Base-by-base conservation (phyloP, 2,888 invertebrate species). In the Orchesella flavescens region DNA sequence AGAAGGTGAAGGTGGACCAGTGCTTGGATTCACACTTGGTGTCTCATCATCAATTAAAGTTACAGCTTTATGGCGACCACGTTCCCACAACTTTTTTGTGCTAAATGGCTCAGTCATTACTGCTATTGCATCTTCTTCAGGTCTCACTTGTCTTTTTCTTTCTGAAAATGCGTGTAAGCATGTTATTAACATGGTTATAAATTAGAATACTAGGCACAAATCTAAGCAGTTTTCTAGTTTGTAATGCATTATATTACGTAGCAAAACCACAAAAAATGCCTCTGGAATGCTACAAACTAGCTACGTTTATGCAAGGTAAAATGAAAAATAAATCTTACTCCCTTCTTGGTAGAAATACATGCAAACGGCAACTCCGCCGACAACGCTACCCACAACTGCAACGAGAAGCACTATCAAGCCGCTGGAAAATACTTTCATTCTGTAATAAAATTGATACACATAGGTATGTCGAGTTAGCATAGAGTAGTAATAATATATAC, bases 291-390 rank as follows among this genome's bases (percentile, higher is more conserved):
- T 15, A 5, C 57, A 46, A 9, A 46, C 1, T 19, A 68, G 49
- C 19, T 44, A n/a, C 3, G n/a, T 49, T 49, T 49, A 49, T 34
- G 34, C 34, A 34, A 34, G 34, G 7, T n/a, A 34, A 4, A 34
- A 34, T 2, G 34, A 34, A 34, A 34, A 34, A 4, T 44, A 21
- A 9, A n/a, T 21, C 79, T 84, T 68, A 86, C 86, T 73, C 7
- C 65, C 81, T 61, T 86, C 82, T 49, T 76, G 65, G 65, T 78
- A 86, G 49, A 86, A 86, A 71, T 84, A 84, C 73, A 79, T 75
- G 57, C 86, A 86, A 15, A 86, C 34, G 13, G 79, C 74, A 53
- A 86, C 86, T 21, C 82, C 84, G 0, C 73, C 76, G 49, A 86
- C 74, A 34, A 86, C 79, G 63, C 86, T 81, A 19, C 84, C 86